Evolutionary conservation across 2,888 invertebrate genomes (phyloP).

Genomic region (Melieria crassipennis): DNA sequence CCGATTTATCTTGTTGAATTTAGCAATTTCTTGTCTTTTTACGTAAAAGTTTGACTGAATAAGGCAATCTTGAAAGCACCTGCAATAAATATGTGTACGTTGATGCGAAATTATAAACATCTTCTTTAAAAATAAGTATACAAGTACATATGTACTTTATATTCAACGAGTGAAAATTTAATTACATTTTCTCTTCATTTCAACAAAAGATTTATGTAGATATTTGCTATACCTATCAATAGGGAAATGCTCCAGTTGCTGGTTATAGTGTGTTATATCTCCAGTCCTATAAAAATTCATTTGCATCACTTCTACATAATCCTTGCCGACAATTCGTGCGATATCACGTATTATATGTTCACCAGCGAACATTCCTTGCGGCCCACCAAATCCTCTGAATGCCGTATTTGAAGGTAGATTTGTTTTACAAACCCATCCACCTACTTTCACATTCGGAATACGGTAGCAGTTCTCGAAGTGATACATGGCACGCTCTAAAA

Average conservation of each 20-base stretch:
- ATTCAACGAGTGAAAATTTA: no score
- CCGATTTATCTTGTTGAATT: constrained; percentile 80
- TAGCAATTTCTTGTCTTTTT: constrained; percentile 70
- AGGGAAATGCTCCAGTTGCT: constrained; percentile 78
- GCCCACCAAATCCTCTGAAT: constrained; percentile 91
- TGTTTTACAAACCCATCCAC: constrained; percentile 83
- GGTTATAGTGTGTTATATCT: constrained; percentile 80
- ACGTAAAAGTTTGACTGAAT: constrained; percentile 72
- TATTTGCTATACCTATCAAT: constrained; percentile 64
- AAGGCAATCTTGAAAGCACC: constrained; percentile 84
- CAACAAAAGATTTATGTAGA: no score
- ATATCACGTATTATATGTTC: constrained; percentile 83
- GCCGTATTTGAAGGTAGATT: constrained; percentile 94
- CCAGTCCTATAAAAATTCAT: constrained; percentile 86
- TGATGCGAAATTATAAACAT: no score
- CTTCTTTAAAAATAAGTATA: no score
- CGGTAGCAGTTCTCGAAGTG: constrained; percentile 87
- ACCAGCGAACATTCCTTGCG: constrained; percentile 88
- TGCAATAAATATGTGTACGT: constrained; percentile 41
- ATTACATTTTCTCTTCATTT: no score
- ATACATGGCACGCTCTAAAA: constrained; percentile 83
- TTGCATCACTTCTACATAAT: constrained; percentile 72
- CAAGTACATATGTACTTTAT: not conserved
- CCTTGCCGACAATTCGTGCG: constrained; percentile 75
- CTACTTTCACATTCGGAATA: constrained; percentile 77